Base-by-base conservation (phyloP, 2,888 invertebrate species). In the Pammene aurita region DNA sequence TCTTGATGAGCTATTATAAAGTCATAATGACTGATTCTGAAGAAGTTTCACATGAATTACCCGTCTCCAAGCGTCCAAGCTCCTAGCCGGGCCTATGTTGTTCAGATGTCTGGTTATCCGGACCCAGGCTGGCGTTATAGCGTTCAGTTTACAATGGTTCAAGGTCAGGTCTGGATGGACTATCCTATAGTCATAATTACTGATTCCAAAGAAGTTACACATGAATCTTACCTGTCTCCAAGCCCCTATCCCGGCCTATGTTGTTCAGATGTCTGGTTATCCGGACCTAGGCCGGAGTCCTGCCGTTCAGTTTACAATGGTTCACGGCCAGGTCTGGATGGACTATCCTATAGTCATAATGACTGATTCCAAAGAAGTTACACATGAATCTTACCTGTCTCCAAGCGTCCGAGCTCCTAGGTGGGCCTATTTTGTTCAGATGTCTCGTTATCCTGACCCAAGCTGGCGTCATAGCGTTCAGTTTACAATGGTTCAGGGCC, bases 21-120 rank as follows among this genome's bases (percentile, higher is more conserved):
- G 26, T 4, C 1, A 26, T 2, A 26, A 26, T 4, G 1, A 26
- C 26, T 26, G 26, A 26, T 26, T 26, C 4, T 26, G 4, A 26
- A 26, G 26, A 26, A 1, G 4, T 26, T 26, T 26, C 26, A 26
- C 26, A 4, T 26, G 26, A 11, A 42, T 44, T n/a, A 58, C 57
- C 1, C 7, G 13, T n/a, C n/a, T 26, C 57, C 57, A 58, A 9
- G 42, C 42, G n/a, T 18, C n/a, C 18, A 13, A 5, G 14, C n/a
- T 58, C 26, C 26, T 44, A 13, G 57, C 57, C 7, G n/a, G 42
- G 7, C 57, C 57, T 44, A 58, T 5, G 18, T 26, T n/a, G 26
- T 58, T 58, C 4, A 58, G 57, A 5, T 58, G 42, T 1, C 42
- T 13, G 26, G 57, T 44, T 2, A 58, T 42, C 11, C n/a, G 13